Evolutionary conservation across 2,888 invertebrate species (phyloP), one percentile per base, ranked within the genome.

Genomic region (Philonicus albiceps): DNA sequence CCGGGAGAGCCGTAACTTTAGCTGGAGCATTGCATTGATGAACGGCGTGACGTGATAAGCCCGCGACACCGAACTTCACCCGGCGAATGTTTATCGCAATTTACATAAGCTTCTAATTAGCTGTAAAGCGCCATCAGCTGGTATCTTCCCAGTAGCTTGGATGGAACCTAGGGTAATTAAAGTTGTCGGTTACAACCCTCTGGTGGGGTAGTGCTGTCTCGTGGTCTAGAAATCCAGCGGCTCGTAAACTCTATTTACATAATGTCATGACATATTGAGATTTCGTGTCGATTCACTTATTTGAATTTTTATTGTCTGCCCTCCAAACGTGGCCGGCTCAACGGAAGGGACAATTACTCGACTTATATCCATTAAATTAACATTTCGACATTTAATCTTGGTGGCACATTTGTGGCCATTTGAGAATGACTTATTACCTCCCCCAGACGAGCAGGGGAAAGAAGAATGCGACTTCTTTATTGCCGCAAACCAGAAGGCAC

Each of bases 71-170:
- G 81, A 53, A 27, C 81, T 55, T 81, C 31, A 16, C 16, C 13
- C 37, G n/a, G 16, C 49, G 22, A 49, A 43, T 78, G 49, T 78
- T 81, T 31, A 55, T 81, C 31, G 55, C 37, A 81, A 81, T 81
- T 81, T 81, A 31, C 81, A 81, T 64, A 64, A 81, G 81, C 55
- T 64, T 64, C 64, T 81, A 81, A 81, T 81, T 64, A 81, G 81
- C 81, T 81, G 81, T 81, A 81, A 81, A 81, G 81, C 49, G 30
- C 27, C 55, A 64, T 81, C 81, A 34, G 64, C 30, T 64, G 55
- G 55, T 34, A 64, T 76, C 64, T 81, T 55, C 30, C 80, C 34
- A 55, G 19, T 19, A 19, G 76, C 34, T 27, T 37, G 27, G 81
- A 55, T 81, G 6, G 13, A 31, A 81, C 64, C 64, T 64, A 27